Evolutionary conservation across 2,797 vertebrate genomes (phyloP), one percentile per base, ranked within the genome.

Genomic region (Coracias cyanogaster): DNA sequence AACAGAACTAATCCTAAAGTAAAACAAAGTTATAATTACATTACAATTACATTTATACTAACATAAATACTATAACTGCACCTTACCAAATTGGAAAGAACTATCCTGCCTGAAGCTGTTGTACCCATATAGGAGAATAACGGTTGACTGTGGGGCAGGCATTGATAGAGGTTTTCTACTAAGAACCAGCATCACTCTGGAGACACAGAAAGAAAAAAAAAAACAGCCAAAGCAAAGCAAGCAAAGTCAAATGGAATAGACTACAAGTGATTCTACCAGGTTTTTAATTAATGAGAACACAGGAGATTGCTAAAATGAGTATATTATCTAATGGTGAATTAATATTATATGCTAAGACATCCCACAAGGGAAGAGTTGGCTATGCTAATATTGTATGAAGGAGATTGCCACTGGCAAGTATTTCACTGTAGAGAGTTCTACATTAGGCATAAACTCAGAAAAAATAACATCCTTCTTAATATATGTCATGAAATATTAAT

Each of bases 231-330:
- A 89, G 24, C 20, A 95, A 89, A 87, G 65, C 79, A 93, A 92
- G 61, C 19, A 48, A 57, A 97, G 37, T 94, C 91, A 95, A 91
- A 76, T 62, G 60, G 37, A 91, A 71, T 71, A 95, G 74, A 79
- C 70, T 93, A 91, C 89, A 96, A 95, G 60, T 81, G 60, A 76
- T 93, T 96, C 41, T 94, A 97, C 69, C 52, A 90, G 79, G 78
- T 85, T 97, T 93, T 96, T 98, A 98, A 98, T 98, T 97, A 98
- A 92, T 90, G 76, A 95, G 94, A 96, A 97, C 94, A 93, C 70
- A 97, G 43, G 91, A 96, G 92, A 96, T 92, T 83, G 73, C 85
- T 96, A 96, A 97, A 97, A 95, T 94, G 94, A 96, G 91, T 97
- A 88, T 89, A 95, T 97, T 96, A 95, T 94, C 94, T 96, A 94